A percentile compares a stretch with the other conserved stretches of the same genome.
Evolutionary conservation across 2,797 vertebrate species (phyloP).

Genomic region (Syncerus caffer): DNA sequence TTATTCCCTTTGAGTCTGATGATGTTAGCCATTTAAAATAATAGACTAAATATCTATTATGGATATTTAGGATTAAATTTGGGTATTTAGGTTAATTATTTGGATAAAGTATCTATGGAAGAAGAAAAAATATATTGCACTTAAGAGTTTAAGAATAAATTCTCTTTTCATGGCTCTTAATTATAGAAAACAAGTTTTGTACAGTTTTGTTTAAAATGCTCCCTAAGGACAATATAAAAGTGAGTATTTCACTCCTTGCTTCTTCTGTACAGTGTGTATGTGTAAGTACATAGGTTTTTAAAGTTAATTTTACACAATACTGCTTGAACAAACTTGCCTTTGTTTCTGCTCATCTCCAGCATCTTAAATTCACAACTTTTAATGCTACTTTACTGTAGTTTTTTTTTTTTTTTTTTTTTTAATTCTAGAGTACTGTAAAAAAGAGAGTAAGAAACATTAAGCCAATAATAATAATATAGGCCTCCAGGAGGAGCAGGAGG

Average conservation of each 20-base stretch:
- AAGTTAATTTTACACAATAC: neutral
- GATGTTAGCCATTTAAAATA: neutral
- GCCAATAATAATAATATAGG: neutral
- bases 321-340: neutral
- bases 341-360: neutral
- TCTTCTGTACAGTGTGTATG: neutral
- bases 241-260: neutral
- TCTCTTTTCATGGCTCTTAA: neutral
- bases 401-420: neutral
- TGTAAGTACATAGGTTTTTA: neutral
- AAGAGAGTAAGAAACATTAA: neutral
- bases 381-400: neutral
- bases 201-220: neutral
- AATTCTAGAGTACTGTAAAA: neutral
- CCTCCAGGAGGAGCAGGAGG: neutral
- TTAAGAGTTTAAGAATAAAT: neutral
- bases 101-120: neutral
- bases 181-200: neutral
- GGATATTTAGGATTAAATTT: neutral
- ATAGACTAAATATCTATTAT: neutral
- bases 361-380: neutral
- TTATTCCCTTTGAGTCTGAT: neutral
- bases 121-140: neutral
- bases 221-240: neutral
- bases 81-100: neutral